Percentiles rank a stretch among this genome's conserved stretches.
Conservation (phyloP, 2,888 invertebrate species). For the Cosmorhoe ocellata region DNA sequence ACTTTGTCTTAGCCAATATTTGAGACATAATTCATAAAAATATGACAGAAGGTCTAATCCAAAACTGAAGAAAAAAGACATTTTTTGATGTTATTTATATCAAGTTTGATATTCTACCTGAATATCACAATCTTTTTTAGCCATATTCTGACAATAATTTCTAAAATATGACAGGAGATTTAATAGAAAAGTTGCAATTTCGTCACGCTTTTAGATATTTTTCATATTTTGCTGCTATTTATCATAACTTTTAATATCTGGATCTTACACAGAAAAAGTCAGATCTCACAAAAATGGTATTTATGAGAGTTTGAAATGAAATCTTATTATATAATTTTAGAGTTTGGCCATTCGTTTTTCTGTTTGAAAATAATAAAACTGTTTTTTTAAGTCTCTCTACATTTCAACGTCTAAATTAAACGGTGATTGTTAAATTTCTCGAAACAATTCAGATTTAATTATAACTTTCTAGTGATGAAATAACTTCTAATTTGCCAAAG, state of each 20-base stretch:
- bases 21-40: constrained; percentile 25
- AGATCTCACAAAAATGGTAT: too few relatives aligned
- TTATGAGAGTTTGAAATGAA: too few relatives aligned
- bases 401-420: neutral
- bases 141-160: constrained; percentile 17
- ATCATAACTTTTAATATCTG: constrained; percentile 7
- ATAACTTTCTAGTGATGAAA: constrained; percentile 4
- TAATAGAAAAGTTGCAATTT: constrained; percentile 19
- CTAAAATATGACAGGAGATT: constrained; percentile 24
- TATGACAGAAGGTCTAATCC: constrained; percentile 24
- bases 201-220: constrained; percentile 20
- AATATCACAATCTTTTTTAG: constrained; percentile 4
- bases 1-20: constrained; percentile 33
- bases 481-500: constrained; percentile 17
- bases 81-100: constrained; percentile 19
- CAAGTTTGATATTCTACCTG: constrained; percentile 29
- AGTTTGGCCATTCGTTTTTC: too few relatives aligned
- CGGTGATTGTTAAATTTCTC: neutral
- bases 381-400: too few relatives aligned
- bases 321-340: too few relatives aligned
- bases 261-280: neutral
- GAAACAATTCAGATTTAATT: constrained; percentile 4
- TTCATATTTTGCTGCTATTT: constrained; percentile 15
- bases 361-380: too few relatives aligned
- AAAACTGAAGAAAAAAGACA: constrained; percentile 17